Percentiles rank a stretch among this genome's conserved stretches.
Conservation (phyloP, 1,140 invertebrate genomes). For the Drosophila albomicans region DNA sequence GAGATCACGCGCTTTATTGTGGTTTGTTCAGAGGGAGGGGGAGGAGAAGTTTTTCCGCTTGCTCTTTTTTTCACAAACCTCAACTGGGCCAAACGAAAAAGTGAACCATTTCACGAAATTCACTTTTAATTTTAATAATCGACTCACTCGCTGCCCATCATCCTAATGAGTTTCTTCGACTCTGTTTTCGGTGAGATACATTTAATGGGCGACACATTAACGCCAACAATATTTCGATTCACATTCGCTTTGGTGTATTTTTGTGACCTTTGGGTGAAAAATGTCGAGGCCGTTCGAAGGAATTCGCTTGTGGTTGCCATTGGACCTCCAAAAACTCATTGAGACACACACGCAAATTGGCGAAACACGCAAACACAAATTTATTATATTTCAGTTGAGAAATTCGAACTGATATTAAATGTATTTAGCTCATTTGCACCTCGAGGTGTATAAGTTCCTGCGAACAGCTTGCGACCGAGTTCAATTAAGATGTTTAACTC, state of each 20-base stretch:
- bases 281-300: constrained; percentile 62
- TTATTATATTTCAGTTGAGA: constrained; percentile 16
- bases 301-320: constrained; percentile 56
- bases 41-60: constrained; percentile 40
- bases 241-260: constrained; percentile 14
- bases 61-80: neutral
- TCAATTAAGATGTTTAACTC: neutral
- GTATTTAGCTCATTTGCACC: constrained; percentile 17
- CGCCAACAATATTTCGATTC: constrained; percentile 22
- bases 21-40: neutral
- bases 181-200: constrained; percentile 29
- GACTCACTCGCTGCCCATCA: constrained; percentile 66
- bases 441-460: constrained; percentile 29
- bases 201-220: constrained; percentile 65
- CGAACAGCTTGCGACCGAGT: neutral
- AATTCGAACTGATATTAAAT: constrained; percentile 30
- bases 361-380: constrained; percentile 64
- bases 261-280: constrained; percentile 59
- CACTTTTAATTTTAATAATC: constrained; percentile 81
- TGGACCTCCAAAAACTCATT: constrained; percentile 61
- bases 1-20: constrained; percentile 62
- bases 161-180: constrained; percentile 75
- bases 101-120: constrained; percentile 73
- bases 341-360: constrained; percentile 77
- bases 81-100: constrained; percentile 36